Evolutionary conservation across 2,888 invertebrate species (phyloP).

Genomic region (Strigamia maritima): DNA sequence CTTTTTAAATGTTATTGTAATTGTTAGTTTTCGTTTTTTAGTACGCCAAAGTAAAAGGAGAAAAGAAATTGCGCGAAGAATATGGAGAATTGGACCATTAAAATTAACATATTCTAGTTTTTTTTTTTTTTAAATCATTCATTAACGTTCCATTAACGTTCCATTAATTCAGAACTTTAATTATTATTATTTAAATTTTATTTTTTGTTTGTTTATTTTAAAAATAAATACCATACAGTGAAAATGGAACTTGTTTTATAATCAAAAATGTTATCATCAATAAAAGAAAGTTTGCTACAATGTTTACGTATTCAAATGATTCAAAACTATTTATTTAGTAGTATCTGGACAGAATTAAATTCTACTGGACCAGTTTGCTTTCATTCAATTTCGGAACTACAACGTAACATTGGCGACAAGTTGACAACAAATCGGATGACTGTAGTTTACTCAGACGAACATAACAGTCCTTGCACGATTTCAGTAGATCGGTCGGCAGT

Average conservation of each 20-base stretch:
- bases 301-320: too few species aligned
- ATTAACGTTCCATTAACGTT: background rate
- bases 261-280: background rate
- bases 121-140: background rate
- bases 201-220: background rate
- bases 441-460: background rate
- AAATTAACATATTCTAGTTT: too few species aligned
- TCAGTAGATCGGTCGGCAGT: background rate
- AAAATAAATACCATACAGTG: background rate
- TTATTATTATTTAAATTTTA: too few species aligned
- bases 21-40: background rate
- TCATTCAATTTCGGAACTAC: background rate
- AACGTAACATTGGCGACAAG: constrained; percentile 18
- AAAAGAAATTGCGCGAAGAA: background rate
- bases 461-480: constrained; percentile 20
- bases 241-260: background rate
- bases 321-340: too few species aligned
- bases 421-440: background rate
- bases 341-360: background rate
- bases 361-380: background rate
- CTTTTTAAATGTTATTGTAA: background rate
- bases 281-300: background rate
- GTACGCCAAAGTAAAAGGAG: background rate
- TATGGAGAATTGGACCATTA: background rate
- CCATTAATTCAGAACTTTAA: too few species aligned